Percentiles rank a stretch among this genome's conserved stretches.
Conservation (phyloP, 2,797 vertebrate species). For the Poeciliopsis gracilis region DNA sequence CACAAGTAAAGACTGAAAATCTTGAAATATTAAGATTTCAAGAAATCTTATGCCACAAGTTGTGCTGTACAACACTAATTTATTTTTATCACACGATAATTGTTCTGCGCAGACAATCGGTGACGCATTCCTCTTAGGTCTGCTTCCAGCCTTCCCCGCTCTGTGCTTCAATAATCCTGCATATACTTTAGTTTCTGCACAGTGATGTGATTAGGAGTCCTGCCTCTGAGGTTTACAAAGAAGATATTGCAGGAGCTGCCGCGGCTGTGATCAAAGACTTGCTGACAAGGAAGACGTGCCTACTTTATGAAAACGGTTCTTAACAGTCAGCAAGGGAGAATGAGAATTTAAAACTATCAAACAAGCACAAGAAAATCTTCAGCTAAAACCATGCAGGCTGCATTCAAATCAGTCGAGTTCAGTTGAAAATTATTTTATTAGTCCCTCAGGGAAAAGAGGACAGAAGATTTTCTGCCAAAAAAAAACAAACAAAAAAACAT, state of each 20-base stretch:
- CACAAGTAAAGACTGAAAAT: background rate
- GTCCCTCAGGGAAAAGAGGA: slow-evolving; percentile 7
- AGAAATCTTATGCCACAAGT: background rate
- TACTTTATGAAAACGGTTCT: slow-evolving; percentile 17
- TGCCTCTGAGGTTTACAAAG: slow-evolving; percentile 34
- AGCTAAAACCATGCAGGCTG: background rate
- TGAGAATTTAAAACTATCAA: slow-evolving; percentile 21
- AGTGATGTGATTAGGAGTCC: slow-evolving; percentile 47
- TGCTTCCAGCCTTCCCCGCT: slow-evolving; percentile 11
- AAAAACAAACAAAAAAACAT: background rate
- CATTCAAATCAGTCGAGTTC: background rate
- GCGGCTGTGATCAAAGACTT: slow-evolving; percentile 54
- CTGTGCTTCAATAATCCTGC: slow-evolving; percentile 45
- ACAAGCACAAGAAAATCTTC: background rate
- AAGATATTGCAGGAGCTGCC: slow-evolving; percentile 41
- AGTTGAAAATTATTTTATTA: background rate
- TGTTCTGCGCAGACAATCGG: background rate
- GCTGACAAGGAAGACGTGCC: slow-evolving; percentile 35
- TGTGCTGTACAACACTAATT: background rate
- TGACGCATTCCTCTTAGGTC: slow-evolving; percentile 13
- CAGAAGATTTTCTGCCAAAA: slow-evolving; percentile 13
- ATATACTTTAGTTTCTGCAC: slow-evolving; percentile 36
- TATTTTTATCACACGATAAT: background rate
- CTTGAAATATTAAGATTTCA: background rate
- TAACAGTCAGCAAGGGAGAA: slow-evolving; percentile 31